Evolutionary conservation across 2,797 vertebrate genomes (phyloP).

Genomic region (Labroides dimidiatus): DNA sequence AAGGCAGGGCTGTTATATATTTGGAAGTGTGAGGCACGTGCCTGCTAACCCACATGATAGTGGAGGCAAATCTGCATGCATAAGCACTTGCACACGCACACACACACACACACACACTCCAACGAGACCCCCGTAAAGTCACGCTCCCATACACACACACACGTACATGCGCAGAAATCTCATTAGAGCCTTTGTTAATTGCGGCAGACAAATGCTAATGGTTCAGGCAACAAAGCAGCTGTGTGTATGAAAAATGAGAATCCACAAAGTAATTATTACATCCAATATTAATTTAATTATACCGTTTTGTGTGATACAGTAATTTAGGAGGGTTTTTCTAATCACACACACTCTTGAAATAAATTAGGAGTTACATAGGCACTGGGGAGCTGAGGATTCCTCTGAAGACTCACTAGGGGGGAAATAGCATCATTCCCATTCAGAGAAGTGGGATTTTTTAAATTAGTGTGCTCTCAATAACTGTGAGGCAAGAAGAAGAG

Average conservation of each 20-base stretch:
- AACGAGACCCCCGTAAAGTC: conserved; percentile 45
- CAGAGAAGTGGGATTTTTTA: conserved; percentile 75
- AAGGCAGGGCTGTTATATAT: conserved; percentile 77
- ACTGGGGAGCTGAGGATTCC: conserved; percentile 75
- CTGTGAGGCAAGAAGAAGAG: conserved; percentile 52
- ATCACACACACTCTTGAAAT: conserved; percentile 83
- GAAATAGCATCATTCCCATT: conserved; percentile 72
- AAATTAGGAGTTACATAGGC: conserved; percentile 82
- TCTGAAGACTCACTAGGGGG: conserved; percentile 76
- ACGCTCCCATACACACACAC: conserved; percentile 73
- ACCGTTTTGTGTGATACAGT: conserved; percentile 83
- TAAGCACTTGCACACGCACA: conserved; percentile 71
- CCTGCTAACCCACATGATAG: conserved; percentile 26
- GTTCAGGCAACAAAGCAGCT: conserved; percentile 89
- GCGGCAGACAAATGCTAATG: conserved; percentile 92
- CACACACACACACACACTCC: conserved; percentile 36
- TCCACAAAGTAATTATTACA: conserved; percentile 89
- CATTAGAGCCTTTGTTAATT: conserved; percentile 95
- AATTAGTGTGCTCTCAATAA: conserved; percentile 77
- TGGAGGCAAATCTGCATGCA: conserved; percentile 65
- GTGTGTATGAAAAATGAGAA: conserved; percentile 86
- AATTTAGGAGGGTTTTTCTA: conserved; percentile 82
- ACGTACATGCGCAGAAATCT: conserved; percentile 87
- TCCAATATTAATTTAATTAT: conserved; percentile 91
- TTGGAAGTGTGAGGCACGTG: conserved; percentile 67